A percentile compares a stretch with the other conserved stretches of the same genome.
Evolutionary conservation across 2,113 vertebrate genomes (phyloP).

Genomic region (Channa maculata): DNA sequence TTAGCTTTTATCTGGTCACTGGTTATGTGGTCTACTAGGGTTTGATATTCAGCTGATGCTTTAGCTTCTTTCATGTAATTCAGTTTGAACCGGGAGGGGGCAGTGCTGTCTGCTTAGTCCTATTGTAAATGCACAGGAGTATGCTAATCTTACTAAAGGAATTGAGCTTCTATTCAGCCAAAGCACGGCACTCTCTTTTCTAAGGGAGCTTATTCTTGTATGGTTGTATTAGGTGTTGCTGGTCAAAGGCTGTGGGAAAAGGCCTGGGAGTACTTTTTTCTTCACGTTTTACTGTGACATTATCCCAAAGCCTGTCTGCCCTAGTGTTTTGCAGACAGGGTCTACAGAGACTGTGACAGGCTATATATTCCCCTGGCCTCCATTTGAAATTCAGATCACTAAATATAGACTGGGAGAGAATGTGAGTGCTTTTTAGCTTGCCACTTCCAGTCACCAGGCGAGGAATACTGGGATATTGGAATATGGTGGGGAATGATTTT

Average conservation of each 20-base stretch:
- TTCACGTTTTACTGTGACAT: conserved; percentile 57
- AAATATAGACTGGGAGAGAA: conserved; percentile 63
- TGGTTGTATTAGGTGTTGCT: conserved; percentile 39
- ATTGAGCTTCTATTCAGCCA: conserved; percentile 56
- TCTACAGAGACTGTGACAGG: conserved; percentile 50
- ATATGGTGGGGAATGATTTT: background rate
- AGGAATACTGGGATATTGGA: conserved; percentile 37
- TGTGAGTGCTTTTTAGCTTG: conserved; percentile 36
- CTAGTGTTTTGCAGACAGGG: conserved; percentile 38
- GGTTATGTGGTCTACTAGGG: background rate
- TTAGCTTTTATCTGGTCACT: conserved; percentile 20
- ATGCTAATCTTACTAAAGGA: conserved; percentile 63
- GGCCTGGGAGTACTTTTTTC: conserved; percentile 11
- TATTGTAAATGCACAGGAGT: conserved; percentile 37
- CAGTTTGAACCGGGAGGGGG: conserved; percentile 66
- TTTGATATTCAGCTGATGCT: conserved; percentile 48
- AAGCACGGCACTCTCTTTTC: conserved; percentile 55
- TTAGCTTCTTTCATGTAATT: conserved; percentile 32
- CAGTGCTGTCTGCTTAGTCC: conserved; percentile 48
- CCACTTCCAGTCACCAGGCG: conserved; percentile 40
- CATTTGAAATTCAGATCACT: conserved; percentile 69
- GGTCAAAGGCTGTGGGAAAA: conserved; percentile 78
- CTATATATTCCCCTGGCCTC: conserved; percentile 71
- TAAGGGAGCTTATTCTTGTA: conserved; percentile 51
- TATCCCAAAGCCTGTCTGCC: conserved; percentile 38